These are phyloP conservation scores for Ditula angustiorana DNA, from an alignment of 2,888 invertebrate genomes.

Conservation along the genomic window DNA sequence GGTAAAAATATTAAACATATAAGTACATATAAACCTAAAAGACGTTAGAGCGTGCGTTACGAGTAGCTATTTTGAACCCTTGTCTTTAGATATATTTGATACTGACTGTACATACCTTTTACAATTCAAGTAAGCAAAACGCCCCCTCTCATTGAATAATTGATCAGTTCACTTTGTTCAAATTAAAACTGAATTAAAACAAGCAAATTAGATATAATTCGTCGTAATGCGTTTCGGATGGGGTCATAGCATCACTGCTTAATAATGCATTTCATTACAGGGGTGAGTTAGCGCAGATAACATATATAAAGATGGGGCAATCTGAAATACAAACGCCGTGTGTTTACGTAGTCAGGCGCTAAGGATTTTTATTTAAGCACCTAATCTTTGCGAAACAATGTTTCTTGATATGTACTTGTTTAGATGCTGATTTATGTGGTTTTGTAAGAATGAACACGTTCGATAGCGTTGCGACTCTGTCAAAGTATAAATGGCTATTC, in stretches of 20 bases:
- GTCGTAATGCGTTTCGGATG: slow-evolving; percentile 74
- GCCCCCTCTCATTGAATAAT: slow-evolving; percentile 69
- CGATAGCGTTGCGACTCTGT: too few species aligned
- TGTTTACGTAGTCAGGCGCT: neutral
- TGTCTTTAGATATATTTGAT: too few species aligned
- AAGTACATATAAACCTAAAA: too few species aligned
- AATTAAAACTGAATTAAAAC: slow-evolving; percentile 83
- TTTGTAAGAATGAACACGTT: too few species aligned
- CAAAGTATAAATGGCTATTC: too few species aligned
- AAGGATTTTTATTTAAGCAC: too few species aligned
- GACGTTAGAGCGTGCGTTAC: too few species aligned
- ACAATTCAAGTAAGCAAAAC: slow-evolving; percentile 27
- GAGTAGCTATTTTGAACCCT: too few species aligned
- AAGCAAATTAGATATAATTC: slow-evolving; percentile 79
- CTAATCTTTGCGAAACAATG: too few species aligned
- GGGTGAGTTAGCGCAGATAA: slow-evolving; percentile 45
- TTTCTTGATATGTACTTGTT: too few species aligned
- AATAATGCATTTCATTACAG: slow-evolving; percentile 73
- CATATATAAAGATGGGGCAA: slow-evolving; percentile 43
- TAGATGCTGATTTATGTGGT: too few species aligned
- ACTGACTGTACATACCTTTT: neutral
- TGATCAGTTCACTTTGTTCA: slow-evolving; percentile 75
- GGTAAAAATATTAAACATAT: too few species aligned
- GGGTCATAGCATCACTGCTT: slow-evolving; percentile 77
- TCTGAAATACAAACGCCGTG: neutral